Base-by-base conservation (phyloP, 2,888 invertebrate species). In the Chymomyza amoena region DNA sequence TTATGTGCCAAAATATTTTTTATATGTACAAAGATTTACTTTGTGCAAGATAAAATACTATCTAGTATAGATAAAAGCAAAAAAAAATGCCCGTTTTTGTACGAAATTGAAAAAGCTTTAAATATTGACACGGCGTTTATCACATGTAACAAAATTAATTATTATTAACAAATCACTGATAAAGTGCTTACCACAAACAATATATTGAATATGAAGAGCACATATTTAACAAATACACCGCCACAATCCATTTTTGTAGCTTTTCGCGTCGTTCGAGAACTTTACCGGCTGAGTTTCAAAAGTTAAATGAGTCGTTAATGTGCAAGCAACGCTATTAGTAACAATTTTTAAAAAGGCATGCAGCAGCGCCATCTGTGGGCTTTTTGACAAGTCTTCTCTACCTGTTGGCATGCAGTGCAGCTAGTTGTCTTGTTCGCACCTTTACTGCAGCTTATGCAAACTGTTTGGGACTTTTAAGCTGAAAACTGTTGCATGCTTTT, bases 181-280 rank as follows among this genome's bases (percentile, higher is more conserved):
- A 50, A n/a, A 54, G 60, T 66, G 68, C 96, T 95, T 92, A 96
- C 96, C 93, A 95, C 95, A 90, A 95, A 95, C 70, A 96, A 87
- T 88, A 96, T 92, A 90, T 96, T 96, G 92, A 96, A 96, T 92
- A 95, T 93, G 91, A 96, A 96, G 76, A 96, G 94, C 86, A 96
- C 93, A 93, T 96, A 96, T 93, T 96, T 96, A 89, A 96, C 94
- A 92, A 95, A 94, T 91, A 95, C 94, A 92, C 95, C 95, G 90
- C 95, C 95, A 91, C 94, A 95, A 92, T 94, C 94, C 94, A 94
- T 94, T 90, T 92, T 93, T 91, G 32, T 32, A 9, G 20, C 7
- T n/a, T 36, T 15, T 18, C 28, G 56, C 25, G 39, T 54, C 25
- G n/a, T 13, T 62, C 45, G 45, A 62, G 54, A 18, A 28, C 54